Base-by-base conservation (phyloP, 1,140 invertebrate genomes). In the Andricus grossulariae region DNA sequence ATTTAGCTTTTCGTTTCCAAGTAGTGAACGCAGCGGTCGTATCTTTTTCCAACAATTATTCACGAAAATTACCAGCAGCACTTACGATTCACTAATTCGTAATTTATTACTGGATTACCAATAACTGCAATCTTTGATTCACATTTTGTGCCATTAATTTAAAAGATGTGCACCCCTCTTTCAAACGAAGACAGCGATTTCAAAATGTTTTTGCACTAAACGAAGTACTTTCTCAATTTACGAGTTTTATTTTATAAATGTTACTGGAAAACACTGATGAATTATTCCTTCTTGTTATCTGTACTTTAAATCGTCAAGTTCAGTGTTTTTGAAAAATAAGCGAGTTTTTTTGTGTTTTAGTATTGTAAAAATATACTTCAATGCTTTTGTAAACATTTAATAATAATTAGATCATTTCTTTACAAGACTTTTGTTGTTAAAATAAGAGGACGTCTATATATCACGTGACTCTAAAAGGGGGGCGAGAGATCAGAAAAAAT, bases 11-110 rank as follows among this genome's bases (percentile, higher is more conserved):
- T 45, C 10, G 10, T 66, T 32, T 66, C 15, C 4, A 66, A 15
- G n/a, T 66, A 66, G 60, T 66, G 15, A 66, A 66, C 60, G 25
- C 32, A 66, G 25, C 16, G 25, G n/a, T 66, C 21, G n/a, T 66
- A 32, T 66, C n/a, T 57, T 54, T 66, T 66, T 39, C 13, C 32
- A 66, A 32, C 15, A 32, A 16, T 66, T 39, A 15, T 66, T 25
- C 21, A n/a, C n/a, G 13, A 66, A 66, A 18, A 55, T 21, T 16
- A 55, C 21, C 32, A 66, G 60, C 25, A 66, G 60, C 60, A 66
- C 60, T 15, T 66, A 39, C 25, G 39, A 66, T n/a, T 39, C 25
- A 66, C 15, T 39, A 39, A 45, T 66, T 39, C 60, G 39, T 32
- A 66, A 66, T 5, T 15, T 66, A 66, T 21, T 60, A 21, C 13